Base-by-base conservation (phyloP, 2,113 vertebrate genomes). In the Notothenia rossii region DNA sequence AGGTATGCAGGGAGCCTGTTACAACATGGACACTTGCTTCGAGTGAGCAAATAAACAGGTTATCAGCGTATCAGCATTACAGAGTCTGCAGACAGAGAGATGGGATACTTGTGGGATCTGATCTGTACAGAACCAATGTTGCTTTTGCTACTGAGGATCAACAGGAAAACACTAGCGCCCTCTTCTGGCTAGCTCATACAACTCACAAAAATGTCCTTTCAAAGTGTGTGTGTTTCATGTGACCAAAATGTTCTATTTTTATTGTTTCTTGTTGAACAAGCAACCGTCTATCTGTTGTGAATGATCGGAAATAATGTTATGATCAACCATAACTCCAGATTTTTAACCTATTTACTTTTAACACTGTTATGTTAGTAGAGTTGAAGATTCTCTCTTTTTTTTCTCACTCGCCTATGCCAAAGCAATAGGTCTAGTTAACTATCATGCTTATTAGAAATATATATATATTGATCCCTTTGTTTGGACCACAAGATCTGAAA, bases 1-100 rank as follows among this genome's bases (percentile, higher is more conserved):
- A 91, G 76, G 78, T 86, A 90, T 89, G 89, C 85, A 87, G 58
- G 46, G 63, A 82, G 77, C 83, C 67, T 91, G 85, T 73, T 88
- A 29, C 29, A 63, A 85, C 80, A 90, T 4, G 79, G 85, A 71
- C 80, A 73, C 49, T 58, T 67, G 78, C 46, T 72, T 11, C 58
- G 10, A 70, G 69, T 58, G 82, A 62, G 49, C 76, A 89, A 91
- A 91, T 48, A 89, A 88, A 87, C 75, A 80, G 13, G 60, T 75
- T 25, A 79, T 83, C 84, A 5, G 22, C 33, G 7, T 51, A 66
- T 18, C 79, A 72, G 66, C 20, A 11, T 59, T 10, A 33, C 62
- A 45, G 22, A 33, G 50, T 66, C 15, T 69, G 79, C 64, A 73
- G 22, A 68, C 51, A 20, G 12, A 22, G 56, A 72, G 68, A 78